Percentiles rank a stretch among this genome's conserved stretches.
These are phyloP conservation scores for Drosophila busckii DNA, from an alignment of 1,140 invertebrate genomes.

Conservation along the genomic window DNA sequence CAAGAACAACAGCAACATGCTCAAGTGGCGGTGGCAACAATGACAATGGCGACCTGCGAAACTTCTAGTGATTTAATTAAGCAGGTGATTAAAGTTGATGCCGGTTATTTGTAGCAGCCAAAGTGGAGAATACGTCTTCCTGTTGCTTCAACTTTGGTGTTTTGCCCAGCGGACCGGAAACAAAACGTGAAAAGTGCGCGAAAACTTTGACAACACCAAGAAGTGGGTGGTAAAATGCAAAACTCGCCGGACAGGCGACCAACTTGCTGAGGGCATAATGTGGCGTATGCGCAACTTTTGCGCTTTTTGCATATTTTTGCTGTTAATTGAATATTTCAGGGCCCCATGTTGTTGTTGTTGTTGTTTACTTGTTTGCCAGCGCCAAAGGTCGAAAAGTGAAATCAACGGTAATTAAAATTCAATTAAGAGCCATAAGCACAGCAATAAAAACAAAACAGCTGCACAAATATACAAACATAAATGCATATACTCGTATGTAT, in stretches of 20 bases:
- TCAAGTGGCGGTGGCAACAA: conserved; percentile 11
- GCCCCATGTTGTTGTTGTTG: neutral
- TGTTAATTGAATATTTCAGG: conserved; percentile 18
- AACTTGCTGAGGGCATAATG: conserved; percentile 15
- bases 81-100: conserved; percentile 78
- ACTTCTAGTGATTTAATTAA: conserved; percentile 75
- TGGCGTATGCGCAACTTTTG: conserved; percentile 52
- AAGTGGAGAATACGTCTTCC: conserved; percentile 35
- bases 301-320: conserved; percentile 33
- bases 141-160: conserved; percentile 17
- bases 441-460: conserved; percentile 16
- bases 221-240: conserved; percentile 41
- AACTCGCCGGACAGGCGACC: conserved; percentile 15
- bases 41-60: conserved; percentile 25
- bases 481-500: no score
- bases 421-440: conserved; percentile 31
- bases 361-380: conserved; percentile 1
- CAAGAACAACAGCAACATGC: conserved; percentile 16
- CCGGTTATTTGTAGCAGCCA: conserved; percentile 69
- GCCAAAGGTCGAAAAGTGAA: conserved; percentile 45
- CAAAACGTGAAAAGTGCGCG: conserved; percentile 47
- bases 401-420: conserved; percentile 71
- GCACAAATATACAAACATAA: neutral
- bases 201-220: conserved; percentile 38
- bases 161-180: conserved; percentile 16